phyloP scores from a whole-genome alignment of 2,113 vertebrate genomes.

The Shinisaurus crocodilurus region DNA sequence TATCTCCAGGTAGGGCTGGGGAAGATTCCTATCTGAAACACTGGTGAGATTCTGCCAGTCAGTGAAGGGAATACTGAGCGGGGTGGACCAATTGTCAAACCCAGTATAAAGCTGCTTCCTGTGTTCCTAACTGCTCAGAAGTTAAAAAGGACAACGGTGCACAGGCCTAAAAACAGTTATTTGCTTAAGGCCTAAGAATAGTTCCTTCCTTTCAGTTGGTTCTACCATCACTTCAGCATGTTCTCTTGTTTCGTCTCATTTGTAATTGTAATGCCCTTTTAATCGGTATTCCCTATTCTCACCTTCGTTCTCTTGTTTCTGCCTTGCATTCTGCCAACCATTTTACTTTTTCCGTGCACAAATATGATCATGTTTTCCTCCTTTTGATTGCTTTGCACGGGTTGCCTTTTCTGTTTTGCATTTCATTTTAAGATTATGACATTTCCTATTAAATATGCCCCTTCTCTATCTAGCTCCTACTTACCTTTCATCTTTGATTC shows the following conservation, averaged over 20 bases:
- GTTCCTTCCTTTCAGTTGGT: background rate
- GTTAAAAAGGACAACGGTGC: no score
- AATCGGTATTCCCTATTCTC: background rate
- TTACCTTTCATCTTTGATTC: background rate
- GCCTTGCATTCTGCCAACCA: background rate
- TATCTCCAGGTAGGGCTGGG: no score
- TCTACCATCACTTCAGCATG: background rate
- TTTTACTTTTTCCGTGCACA: background rate
- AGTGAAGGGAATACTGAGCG: background rate
- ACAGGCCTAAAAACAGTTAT: background rate
- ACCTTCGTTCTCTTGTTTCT: background rate
- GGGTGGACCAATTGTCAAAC: background rate
- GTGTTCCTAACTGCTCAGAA: background rate
- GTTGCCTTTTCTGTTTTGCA: background rate
- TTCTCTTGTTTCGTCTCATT: background rate
- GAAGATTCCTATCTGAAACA: background rate
- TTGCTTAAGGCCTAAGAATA: background rate
- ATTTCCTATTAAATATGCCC: background rate
- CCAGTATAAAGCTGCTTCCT: background rate
- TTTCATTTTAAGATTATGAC: background rate
- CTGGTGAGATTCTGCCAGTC: background rate
- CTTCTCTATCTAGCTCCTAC: background rate
- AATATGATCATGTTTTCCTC: background rate
- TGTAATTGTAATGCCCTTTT: background rate
- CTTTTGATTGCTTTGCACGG: background rate